Conservation (phyloP, 2,797 vertebrate species). For the Pseudomugil tenellus region DNA sequence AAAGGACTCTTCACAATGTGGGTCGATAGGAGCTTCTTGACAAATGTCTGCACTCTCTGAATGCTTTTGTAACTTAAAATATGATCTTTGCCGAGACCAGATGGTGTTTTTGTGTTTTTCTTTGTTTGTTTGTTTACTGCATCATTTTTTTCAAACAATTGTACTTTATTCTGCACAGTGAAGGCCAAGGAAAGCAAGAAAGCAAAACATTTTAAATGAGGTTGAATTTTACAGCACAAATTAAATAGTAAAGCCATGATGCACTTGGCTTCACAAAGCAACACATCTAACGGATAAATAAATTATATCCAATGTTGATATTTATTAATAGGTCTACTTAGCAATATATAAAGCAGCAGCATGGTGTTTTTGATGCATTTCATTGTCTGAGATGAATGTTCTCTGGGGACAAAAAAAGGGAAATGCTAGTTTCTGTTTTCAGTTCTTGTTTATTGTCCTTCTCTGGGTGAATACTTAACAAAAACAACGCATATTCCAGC, state of each 20-base stretch:
- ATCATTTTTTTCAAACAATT: background rate
- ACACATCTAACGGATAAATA: background rate
- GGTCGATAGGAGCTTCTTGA: too few species aligned
- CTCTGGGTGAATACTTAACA: slow-evolving; percentile 3
- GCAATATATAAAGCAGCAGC: background rate
- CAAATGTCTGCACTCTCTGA: too few species aligned
- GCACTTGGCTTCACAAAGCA: background rate
- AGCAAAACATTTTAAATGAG: background rate
- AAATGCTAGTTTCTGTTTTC: slow-evolving; percentile 30
- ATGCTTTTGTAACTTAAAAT: background rate
- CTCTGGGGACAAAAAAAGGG: background rate
- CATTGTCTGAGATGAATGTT: background rate
- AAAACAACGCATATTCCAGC: background rate
- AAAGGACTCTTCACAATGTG: too few species aligned
- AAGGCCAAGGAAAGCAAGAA: slow-evolving; percentile 6
- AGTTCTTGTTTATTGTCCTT: slow-evolving; percentile 40
- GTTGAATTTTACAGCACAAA: background rate
- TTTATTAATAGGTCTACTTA: background rate
- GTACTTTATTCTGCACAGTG: slow-evolving; percentile 6
- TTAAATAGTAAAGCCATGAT: background rate
- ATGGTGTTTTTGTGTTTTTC: background rate
- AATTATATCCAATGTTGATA: background rate
- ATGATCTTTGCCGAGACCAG: background rate
- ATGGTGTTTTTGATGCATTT: background rate
- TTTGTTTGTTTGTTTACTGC: background rate